Base-by-base conservation (phyloP, 2,113 vertebrate species). In the Ursus arctos region DNA sequence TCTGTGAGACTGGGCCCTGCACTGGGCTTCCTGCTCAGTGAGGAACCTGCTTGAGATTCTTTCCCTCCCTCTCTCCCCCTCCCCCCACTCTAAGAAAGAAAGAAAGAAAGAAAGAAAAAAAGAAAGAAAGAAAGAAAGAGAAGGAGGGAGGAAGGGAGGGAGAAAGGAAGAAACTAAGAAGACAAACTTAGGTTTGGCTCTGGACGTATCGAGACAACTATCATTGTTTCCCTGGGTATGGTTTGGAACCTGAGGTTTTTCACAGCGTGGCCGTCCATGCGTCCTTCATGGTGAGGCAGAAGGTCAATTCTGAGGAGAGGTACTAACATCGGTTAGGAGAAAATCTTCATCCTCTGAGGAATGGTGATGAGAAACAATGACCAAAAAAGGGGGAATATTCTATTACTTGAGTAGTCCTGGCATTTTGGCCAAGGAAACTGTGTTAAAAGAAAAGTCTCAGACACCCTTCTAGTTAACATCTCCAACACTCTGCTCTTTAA, bases 401-500 rank as follows among this genome's bases (percentile, higher is more conserved):
- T 92, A 31, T 89, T 82, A 49, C 24, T 53, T 96, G 91, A 94
- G 24, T 79, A 86, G 16, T 74, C 31, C 67, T 96, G 83, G 40
- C 92, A 96, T 97, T 97, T 87, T 53, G 43, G 77, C 36, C 72
- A 33, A 89, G 51, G 16, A 92, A 93, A 89, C 31, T 67, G 6
- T 86, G 67, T 80, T 92, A 85, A 93, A 95, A 72, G 69, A 93
- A 85, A 96, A 57, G 49, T 91, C 59, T 96, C 43, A 80, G 65
- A 74, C 89, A 97, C 22, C 53, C 69, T 95, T 81, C 90, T 80
- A 76, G 72, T 79, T 94, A 97, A 94, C 90, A 63, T 97, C 59
- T 92, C 67, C 47, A 96, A 61, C 12, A 22, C 31, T 96, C 63
- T 92, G 49, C 79, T 95, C 92, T 97, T 89, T 93, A 92, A 97